Conservation (phyloP, 2,113 vertebrate species). For the Hippolais icterina region DNA sequence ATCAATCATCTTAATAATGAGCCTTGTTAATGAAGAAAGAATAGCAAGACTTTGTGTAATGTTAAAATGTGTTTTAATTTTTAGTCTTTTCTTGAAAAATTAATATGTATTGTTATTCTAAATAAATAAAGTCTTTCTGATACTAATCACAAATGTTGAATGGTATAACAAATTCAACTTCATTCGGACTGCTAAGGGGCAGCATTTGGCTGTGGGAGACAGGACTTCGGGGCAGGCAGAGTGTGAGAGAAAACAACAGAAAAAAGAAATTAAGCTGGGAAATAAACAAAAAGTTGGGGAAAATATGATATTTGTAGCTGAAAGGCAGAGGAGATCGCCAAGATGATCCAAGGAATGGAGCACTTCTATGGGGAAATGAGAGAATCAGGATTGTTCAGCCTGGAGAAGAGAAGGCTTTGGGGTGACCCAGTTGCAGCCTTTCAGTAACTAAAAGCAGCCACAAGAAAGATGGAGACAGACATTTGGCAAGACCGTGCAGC, state of each 20-base stretch:
- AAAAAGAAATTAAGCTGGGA: background rate
- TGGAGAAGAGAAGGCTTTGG: background rate
- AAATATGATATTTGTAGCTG: background rate
- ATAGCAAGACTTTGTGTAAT: background rate
- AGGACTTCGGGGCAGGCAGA: rapidly evolving
- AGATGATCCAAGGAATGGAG: background rate
- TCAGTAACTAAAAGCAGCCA: background rate
- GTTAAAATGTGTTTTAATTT: background rate
- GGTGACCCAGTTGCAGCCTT: background rate
- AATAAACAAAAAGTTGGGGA: background rate
- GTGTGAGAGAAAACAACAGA: background rate
- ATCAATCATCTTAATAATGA: background rate
- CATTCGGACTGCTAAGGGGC: background rate
- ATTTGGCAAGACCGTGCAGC: background rate
- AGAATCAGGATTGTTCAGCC: background rate
- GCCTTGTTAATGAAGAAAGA: background rate
- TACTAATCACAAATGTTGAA: background rate
- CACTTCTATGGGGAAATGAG: background rate
- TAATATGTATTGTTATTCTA: background rate
- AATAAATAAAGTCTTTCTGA: background rate
- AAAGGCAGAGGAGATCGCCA: background rate
- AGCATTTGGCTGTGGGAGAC: background rate
- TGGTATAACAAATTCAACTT: background rate
- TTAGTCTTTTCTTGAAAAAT: background rate
- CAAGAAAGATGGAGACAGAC: background rate